Percentiles rank a stretch among this genome's conserved stretches.
These are phyloP conservation scores for Falco biarmicus DNA, from an alignment of 2,797 vertebrate species.

Conservation along the genomic window DNA sequence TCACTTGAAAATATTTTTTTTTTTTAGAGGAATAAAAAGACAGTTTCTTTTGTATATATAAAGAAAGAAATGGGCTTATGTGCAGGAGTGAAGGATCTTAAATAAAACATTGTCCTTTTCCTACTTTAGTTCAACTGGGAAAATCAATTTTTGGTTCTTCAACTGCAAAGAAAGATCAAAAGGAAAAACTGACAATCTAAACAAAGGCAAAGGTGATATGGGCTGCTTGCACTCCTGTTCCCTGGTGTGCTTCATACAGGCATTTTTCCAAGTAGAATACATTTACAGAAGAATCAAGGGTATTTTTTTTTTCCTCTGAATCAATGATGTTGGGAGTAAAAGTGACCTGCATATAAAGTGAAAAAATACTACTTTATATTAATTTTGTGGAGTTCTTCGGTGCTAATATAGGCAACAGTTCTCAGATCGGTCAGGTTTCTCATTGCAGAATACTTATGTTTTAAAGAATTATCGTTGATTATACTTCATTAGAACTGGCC, in stretches of 20 bases:
- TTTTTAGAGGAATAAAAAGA: conserved; percentile 65
- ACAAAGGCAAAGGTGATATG: conserved; percentile 59
- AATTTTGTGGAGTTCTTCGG: neutral
- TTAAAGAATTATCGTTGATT: conserved; percentile 17
- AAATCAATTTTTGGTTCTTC: conserved; percentile 75
- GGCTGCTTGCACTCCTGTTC: conserved; percentile 47
- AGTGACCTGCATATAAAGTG: conserved; percentile 18
- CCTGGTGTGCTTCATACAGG: conserved; percentile 54
- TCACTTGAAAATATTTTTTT: conserved; percentile 24
- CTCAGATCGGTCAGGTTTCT: neutral
- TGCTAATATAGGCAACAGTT: neutral
- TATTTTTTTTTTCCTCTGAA: neutral
- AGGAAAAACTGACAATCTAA: conserved; percentile 70
- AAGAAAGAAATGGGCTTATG: conserved; percentile 62
- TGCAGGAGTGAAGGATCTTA: conserved; percentile 62
- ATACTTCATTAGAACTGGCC: neutral
- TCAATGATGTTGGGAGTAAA: neutral
- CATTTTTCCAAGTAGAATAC: conserved; percentile 53
- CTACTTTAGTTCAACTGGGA: conserved; percentile 65
- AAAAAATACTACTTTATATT: neutral
- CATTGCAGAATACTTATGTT: neutral
- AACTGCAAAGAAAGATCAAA: conserved; percentile 72
- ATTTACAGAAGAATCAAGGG: conserved; percentile 41
- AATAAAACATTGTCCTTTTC: conserved; percentile 75
- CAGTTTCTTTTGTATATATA: conserved; percentile 68